phyloP scores from a whole-genome alignment of 2,888 invertebrate genomes.

The Drosophila stalkeri region DNA sequence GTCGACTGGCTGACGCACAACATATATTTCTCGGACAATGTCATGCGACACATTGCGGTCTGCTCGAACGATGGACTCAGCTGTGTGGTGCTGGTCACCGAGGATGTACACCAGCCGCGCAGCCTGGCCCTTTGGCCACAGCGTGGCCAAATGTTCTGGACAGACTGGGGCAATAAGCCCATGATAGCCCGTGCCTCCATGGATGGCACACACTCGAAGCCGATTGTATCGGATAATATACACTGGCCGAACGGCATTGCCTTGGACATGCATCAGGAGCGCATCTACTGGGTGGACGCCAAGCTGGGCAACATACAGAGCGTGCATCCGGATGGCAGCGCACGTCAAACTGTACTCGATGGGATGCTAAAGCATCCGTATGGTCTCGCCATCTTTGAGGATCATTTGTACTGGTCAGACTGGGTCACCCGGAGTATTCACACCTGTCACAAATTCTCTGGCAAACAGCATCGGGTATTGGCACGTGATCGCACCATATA shows the following conservation, averaged over 20 bases:
- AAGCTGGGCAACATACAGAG: conserved; percentile 89
- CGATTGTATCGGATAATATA: conserved; percentile 88
- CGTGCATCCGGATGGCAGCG: conserved; percentile 88
- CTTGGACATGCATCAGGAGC: conserved; percentile 91
- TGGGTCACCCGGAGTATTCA: conserved; percentile 91
- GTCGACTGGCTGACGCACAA: conserved; percentile 92
- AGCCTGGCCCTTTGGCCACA: conserved; percentile 90
- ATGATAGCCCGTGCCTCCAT: conserved; percentile 92
- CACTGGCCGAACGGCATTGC: conserved; percentile 94
- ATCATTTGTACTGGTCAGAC: conserved; percentile 95
- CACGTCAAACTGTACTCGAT: conserved; percentile 87
- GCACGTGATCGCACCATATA: conserved; percentile 86
- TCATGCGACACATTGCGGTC: conserved; percentile 89
- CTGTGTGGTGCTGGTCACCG: conserved; percentile 88
- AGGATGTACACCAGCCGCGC: conserved; percentile 88
- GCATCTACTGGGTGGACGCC: conserved; percentile 96
- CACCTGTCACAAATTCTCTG: conserved; percentile 91
- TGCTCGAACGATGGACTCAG: conserved; percentile 89
- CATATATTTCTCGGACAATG: conserved; percentile 92
- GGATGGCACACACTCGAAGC: conserved; percentile 90
- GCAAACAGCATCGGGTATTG: conserved; percentile 87
- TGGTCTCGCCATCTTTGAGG: conserved; percentile 94
- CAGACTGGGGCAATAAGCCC: conserved; percentile 92
- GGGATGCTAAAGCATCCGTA: conserved; percentile 92
- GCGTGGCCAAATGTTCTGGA: conserved; percentile 95